Evolutionary conservation across 2,113 vertebrate species (phyloP).

Genomic region (Mastomys natalensis): DNA sequence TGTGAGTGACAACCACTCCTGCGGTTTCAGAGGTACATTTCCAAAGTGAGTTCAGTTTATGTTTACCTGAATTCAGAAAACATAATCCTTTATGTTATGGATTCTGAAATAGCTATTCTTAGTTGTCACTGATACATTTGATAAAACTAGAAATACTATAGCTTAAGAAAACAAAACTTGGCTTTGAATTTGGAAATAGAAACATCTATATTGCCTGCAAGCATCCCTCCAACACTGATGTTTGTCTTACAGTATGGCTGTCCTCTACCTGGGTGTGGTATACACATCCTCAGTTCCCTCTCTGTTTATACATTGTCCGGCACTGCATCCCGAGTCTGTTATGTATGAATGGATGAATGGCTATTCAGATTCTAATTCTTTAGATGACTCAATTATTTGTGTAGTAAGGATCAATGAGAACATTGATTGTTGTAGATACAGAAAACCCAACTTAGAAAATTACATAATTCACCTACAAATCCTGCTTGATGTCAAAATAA

Average conservation of each 20-base stretch:
- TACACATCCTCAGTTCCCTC: not conserved
- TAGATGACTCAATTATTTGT: not conserved
- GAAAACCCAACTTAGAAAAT: conserved; percentile 44
- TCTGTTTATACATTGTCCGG: not conserved
- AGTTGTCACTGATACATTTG: not conserved
- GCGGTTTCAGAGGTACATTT: not conserved
- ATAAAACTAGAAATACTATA: not conserved
- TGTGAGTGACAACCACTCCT: not conserved
- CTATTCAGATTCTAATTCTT: conserved; percentile 51
- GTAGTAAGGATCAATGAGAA: not conserved
- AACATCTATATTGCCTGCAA: not conserved
- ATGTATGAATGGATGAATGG: not conserved
- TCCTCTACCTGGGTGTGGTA: not conserved
- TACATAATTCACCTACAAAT: conserved; percentile 39
- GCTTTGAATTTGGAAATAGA: not conserved
- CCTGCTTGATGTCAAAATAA: conserved; percentile 45
- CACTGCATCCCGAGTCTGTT: not conserved
- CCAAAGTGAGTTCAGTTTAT: not conserved
- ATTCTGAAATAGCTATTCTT: not conserved
- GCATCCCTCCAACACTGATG: not conserved
- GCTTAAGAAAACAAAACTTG: not conserved
- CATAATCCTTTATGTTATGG: not conserved
- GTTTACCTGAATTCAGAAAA: conserved; percentile 47
- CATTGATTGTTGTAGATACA: not conserved
- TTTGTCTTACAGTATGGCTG: not conserved